phyloP scores from a whole-genome alignment of 2,113 vertebrate genomes.

The Pipa parva region DNA sequence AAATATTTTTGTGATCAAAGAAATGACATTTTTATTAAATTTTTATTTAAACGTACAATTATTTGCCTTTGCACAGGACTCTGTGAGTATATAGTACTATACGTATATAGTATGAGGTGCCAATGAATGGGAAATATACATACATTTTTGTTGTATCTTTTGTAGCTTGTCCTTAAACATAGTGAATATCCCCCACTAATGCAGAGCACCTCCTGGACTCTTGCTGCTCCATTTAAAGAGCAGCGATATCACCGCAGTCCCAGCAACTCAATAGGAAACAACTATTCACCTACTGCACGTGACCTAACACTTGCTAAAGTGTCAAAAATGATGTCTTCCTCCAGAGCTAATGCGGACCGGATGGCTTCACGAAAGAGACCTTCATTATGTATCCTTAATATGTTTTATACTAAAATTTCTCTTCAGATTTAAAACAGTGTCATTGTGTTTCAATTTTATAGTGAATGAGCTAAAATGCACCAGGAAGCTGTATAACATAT shows the following conservation, averaged over 20 bases:
- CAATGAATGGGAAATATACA: background rate
- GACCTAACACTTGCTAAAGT: constrained; percentile 68
- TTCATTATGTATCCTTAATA: constrained; percentile 58
- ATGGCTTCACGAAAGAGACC: constrained; percentile 22
- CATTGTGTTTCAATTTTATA: too few relatives aligned
- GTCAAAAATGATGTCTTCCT: constrained; percentile 35
- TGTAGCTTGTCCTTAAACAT: constrained; percentile 60
- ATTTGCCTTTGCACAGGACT: too few relatives aligned
- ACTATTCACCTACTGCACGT: constrained; percentile 67
- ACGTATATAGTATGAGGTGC: too few relatives aligned
- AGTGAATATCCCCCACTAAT: constrained; percentile 72
- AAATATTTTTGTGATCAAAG: too few relatives aligned
- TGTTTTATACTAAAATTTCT: background rate
- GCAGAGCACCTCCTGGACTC: constrained; percentile 65
- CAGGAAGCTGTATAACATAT: too few relatives aligned
- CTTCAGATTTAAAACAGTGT: too few relatives aligned
- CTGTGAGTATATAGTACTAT: too few relatives aligned
- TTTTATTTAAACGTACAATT: too few relatives aligned
- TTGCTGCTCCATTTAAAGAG: constrained; percentile 80
- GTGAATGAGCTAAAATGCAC: too few relatives aligned
- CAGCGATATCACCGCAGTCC: constrained; percentile 60
- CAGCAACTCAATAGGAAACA: constrained; percentile 82
- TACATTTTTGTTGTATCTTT: constrained; percentile 3
- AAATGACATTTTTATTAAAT: too few relatives aligned
- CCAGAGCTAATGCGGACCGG: background rate